Evolutionary conservation across 2,797 vertebrate species (phyloP), one percentile per base, ranked within the genome.

Genomic region (Pitangus sulphuratus): DNA sequence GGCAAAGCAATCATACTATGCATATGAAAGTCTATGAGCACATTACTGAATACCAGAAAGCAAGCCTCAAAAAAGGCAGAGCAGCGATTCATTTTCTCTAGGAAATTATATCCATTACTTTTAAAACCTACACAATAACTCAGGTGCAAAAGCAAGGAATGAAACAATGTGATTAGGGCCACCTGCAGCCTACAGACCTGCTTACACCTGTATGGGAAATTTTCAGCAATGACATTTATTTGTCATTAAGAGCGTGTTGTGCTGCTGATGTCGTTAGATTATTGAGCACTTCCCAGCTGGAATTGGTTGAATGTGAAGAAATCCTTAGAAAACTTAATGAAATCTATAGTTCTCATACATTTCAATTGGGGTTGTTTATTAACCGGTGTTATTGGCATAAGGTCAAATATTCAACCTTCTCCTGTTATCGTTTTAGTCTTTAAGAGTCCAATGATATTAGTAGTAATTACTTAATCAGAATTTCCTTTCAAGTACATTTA

Each of bases 391-490:
- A 90, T 47, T 91, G 91, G 83, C 80, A 40, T 51, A 56, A 89
- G 47, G 65, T 91, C 82, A 93, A 91, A 78, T 89, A 91, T 81
- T 81, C 82, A 76, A 33, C 42, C 22, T 44, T 28, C 54, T 91
- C 68, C 14, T 89, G 75, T 79, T 91, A 89, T 83, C 19, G 2
- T 83, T 84, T 85, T 89, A 42, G 69, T 85, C 81, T 92, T 78
- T 91, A 90, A 87, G 45, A 89, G 82, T 64, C 64, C 88, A 15
- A 2, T 4, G 76, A 71, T 50, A 81, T 88, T 81, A 64, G 48
- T n/a, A 78, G 57, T 86, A 17, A 25, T 84, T 94, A 71, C 35
- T 71, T 91, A 90, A 72, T 65, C 86, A 85, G 90, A 95, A 95
- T 94, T 93, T 96, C 30, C 44, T 71, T 81, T 87, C 42, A 31